Evolutionary conservation across 2,888 invertebrate genomes (phyloP).

Genomic region (Lithophane socia): DNA sequence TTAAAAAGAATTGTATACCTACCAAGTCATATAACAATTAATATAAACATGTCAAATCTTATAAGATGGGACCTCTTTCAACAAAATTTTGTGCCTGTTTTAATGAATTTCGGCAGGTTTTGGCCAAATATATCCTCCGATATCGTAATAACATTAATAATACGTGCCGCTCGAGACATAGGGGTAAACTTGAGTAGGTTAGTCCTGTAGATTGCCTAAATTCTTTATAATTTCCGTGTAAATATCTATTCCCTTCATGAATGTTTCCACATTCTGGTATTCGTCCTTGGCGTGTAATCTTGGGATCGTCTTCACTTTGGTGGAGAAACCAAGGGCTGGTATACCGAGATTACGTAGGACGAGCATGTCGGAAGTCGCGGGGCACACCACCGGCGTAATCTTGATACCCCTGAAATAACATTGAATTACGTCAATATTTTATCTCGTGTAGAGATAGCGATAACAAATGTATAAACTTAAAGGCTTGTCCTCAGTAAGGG

Average conservation of each 20-base stretch:
- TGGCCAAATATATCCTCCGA: too few relatives aligned
- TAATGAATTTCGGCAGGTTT: too few relatives aligned
- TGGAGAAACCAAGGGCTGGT: slow-evolving; percentile 80
- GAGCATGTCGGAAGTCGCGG: slow-evolving; percentile 80
- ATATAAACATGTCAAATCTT: too few relatives aligned
- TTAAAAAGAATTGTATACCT: too few relatives aligned
- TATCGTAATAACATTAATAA: too few relatives aligned
- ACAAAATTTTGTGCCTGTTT: too few relatives aligned
- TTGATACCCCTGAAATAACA: slow-evolving; percentile 74
- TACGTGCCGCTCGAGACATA: too few relatives aligned
- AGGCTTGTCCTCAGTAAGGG: neutral
- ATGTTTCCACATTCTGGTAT: slow-evolving; percentile 75
- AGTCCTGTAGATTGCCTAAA: slow-evolving; percentile 65
- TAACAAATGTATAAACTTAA: neutral
- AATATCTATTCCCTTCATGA: slow-evolving; percentile 77
- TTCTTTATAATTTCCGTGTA: slow-evolving; percentile 73
- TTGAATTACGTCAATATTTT: slow-evolving; percentile 6
- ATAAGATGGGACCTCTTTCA: too few relatives aligned
- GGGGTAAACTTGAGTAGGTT: too few relatives aligned
- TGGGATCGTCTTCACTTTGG: slow-evolving; percentile 71
- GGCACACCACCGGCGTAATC: slow-evolving; percentile 72
- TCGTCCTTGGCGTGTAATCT: slow-evolving; percentile 76
- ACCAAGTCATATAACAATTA: too few relatives aligned
- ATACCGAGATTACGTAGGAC: slow-evolving; percentile 76
- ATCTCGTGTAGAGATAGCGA: neutral